Percentiles rank a stretch among this genome's conserved stretches.
Conservation (phyloP, 2,888 invertebrate genomes). For the Apantesis nais region DNA sequence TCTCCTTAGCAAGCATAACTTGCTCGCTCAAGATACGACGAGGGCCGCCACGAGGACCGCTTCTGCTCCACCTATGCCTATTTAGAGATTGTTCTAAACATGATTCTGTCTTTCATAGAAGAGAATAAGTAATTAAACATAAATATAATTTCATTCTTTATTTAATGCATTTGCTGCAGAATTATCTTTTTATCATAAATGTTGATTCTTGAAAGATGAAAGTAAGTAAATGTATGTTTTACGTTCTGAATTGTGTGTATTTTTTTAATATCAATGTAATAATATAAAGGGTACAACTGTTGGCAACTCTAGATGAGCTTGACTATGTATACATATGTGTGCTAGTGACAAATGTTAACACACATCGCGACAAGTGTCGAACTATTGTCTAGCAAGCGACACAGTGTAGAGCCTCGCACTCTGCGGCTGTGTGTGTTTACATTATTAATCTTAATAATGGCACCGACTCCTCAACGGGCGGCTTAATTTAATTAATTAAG, state of each 20-base stretch:
- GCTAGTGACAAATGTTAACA: constrained; percentile 21
- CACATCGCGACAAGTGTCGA: constrained; percentile 29
- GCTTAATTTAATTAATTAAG: constrained; percentile 79
- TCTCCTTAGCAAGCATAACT: too few relatives aligned
- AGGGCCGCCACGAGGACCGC: too few relatives aligned
- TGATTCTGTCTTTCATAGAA: background rate
- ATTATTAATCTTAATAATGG: constrained; percentile 78
- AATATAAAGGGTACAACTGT: background rate
- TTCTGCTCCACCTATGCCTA: too few relatives aligned
- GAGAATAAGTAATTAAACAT: background rate
- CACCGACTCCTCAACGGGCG: constrained; percentile 64
- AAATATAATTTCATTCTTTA: too few relatives aligned
- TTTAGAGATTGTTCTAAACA: too few relatives aligned
- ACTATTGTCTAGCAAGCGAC: constrained; percentile 10
- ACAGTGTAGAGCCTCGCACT: constrained; percentile 10
- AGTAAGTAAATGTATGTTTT: background rate
- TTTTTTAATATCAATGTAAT: background rate
- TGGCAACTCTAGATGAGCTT: constrained; percentile 15
- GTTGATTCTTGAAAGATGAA: too few relatives aligned
- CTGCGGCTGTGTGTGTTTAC: constrained; percentile 42
- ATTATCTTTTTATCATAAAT: background rate
- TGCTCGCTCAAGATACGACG: too few relatives aligned
- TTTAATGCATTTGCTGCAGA: background rate
- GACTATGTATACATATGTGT: constrained; percentile 6
- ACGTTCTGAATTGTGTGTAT: background rate